Evolutionary conservation across 2,113 vertebrate genomes (phyloP).

Genomic region (Vidua macroura): DNA sequence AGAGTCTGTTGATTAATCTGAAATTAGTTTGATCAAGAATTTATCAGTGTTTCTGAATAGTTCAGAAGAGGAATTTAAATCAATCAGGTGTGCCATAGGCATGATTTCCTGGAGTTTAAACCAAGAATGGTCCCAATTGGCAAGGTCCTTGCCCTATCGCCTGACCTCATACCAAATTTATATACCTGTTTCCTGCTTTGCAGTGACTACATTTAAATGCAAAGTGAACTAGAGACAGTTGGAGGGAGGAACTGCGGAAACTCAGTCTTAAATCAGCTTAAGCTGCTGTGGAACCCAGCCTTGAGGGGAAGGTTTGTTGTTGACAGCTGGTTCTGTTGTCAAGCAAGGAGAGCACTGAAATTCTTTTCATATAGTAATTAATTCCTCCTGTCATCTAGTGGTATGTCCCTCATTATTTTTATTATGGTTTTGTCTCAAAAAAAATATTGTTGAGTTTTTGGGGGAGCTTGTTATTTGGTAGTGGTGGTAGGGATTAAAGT

Average conservation of each 20-base stretch:
- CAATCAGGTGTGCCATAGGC: background rate
- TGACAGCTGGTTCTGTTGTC: background rate
- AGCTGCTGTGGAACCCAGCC: background rate
- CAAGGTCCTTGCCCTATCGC: background rate
- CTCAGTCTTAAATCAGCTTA: background rate
- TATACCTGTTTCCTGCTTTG: background rate
- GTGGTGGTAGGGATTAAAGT: background rate
- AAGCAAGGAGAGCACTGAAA: background rate
- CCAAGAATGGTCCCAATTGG: background rate
- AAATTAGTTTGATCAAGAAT: background rate
- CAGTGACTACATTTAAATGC: background rate
- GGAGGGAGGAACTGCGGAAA: background rate
- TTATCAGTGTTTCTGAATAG: background rate
- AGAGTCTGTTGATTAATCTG: background rate
- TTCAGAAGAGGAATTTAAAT: background rate
- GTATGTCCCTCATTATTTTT: background rate
- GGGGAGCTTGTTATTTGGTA: background rate
- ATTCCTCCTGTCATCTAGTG: background rate
- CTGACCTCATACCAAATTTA: background rate
- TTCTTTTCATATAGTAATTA: background rate
- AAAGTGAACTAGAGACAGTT: background rate
- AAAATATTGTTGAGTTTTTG: background rate
- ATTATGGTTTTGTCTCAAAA: background rate
- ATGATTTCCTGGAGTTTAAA: background rate
- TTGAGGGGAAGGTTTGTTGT: background rate